Evolutionary conservation across 2,113 vertebrate genomes (phyloP).

Genomic region (Tichodroma muraria): DNA sequence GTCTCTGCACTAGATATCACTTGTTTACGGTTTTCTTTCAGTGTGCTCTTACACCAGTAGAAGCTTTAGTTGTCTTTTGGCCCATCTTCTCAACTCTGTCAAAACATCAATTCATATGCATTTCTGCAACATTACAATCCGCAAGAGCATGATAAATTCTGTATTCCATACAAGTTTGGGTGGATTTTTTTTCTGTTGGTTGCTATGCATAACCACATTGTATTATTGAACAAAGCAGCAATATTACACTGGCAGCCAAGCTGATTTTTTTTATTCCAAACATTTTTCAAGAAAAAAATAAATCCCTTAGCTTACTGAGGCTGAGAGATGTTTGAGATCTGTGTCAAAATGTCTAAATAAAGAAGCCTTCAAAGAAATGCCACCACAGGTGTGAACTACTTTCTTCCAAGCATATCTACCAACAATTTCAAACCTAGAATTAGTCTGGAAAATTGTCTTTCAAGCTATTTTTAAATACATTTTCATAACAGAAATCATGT

Average conservation of each 20-base stretch:
- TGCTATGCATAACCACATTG: not conserved
- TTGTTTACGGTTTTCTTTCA: not conserved
- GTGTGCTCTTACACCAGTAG: not conserved
- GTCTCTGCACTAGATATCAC: not conserved
- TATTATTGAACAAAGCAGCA: not conserved
- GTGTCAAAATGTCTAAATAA: not conserved
- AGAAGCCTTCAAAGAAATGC: not conserved
- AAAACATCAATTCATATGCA: not conserved
- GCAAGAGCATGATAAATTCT: not conserved
- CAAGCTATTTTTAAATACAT: constrained; percentile 14
- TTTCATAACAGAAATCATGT: constrained; percentile 8
- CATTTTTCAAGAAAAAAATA: not conserved
- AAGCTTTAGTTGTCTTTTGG: not conserved
- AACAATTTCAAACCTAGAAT: not conserved
- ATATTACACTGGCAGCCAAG: not conserved
- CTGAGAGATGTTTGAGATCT: not conserved
- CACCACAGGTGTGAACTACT: not conserved
- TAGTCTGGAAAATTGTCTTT: not conserved
- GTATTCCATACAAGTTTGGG: not conserved
- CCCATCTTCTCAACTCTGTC: not conserved
- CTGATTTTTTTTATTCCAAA: not conserved
- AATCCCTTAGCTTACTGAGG: not conserved
- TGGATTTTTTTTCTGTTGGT: not conserved
- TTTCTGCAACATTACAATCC: not conserved
- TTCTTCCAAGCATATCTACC: not conserved